Base-by-base conservation (phyloP, 2,888 invertebrate genomes). In the Brenthis hecate region DNA sequence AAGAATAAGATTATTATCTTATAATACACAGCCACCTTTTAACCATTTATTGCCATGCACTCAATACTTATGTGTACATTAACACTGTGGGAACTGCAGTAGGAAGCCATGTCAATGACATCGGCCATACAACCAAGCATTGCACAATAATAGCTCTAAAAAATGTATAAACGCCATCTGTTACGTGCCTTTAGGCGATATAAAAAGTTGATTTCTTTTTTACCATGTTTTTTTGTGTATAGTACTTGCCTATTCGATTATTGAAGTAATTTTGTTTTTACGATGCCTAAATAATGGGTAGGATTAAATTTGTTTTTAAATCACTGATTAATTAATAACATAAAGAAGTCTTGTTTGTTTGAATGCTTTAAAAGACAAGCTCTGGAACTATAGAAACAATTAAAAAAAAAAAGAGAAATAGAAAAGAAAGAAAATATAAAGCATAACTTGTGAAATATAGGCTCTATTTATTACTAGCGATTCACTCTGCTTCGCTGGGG, bases 21-120 rank as follows among this genome's bases (percentile, higher is more conserved):
- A 19, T 36, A 56, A 56, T 28, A 55, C 56, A 43, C 48, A 48
- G 47, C 28, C 23, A 19, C 28, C 14, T 58, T 48, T 58, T 50
- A 58, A 58, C 8, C 48, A 58, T 58, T 48, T 58, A 58, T 48
- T 48, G 28, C 48, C 48, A 53, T 36, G 61, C 61, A 53, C 36
- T 51, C 61, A 13, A 23, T 51, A 32, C 16, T 28, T 61, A 16
- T 50, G 50, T 32, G n/a, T 43, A 43, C 36, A 16, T 51, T 14
- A n/a, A 61, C 43, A 64, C 72, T 72, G 75, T 78, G 77, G 75
- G 79, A 79, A 79, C 74, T 70, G 70, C 80, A 78, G 78, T 84
- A 84, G 84, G 84, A 85, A 84, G 83, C 78, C 72, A 77, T 85
- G 86, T 85, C 86, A 78, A 75, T 80, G 87, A 86, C 88, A 81